Conservation (phyloP, 2,888 invertebrate genomes). For the Polyommatus iphigenia region DNA sequence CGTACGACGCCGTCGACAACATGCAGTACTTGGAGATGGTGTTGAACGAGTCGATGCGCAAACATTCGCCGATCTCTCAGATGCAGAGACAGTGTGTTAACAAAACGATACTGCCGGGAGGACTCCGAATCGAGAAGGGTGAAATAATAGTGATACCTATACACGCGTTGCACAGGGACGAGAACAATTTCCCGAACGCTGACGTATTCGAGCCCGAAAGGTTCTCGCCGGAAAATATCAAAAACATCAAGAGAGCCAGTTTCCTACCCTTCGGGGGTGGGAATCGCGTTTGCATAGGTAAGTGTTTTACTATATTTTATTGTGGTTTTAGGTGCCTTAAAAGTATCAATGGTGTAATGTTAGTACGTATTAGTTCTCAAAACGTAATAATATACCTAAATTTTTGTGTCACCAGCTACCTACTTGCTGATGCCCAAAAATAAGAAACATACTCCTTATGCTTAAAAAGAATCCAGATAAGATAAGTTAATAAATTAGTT, state of each 20-base stretch:
- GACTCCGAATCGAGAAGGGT: slow-evolving; percentile 48
- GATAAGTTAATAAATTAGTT: too few species aligned
- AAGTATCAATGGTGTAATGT: too few species aligned
- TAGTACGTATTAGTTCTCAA: too few species aligned
- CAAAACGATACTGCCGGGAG: slow-evolving; percentile 53
- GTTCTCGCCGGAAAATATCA: slow-evolving; percentile 44
- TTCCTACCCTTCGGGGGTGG: slow-evolving; percentile 76
- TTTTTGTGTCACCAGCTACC: too few species aligned
- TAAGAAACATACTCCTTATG: too few species aligned
- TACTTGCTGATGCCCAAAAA: too few species aligned
- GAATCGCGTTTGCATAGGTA: slow-evolving; percentile 73
- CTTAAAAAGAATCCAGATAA: too few species aligned
- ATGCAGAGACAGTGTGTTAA: slow-evolving; percentile 55
- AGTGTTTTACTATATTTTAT: slow-evolving; percentile 40
- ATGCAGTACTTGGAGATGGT: slow-evolving; percentile 60
- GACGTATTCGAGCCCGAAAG: slow-evolving; percentile 49
- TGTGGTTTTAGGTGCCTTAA: too few species aligned
- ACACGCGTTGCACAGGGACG: slow-evolving; percentile 51
- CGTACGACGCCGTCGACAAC: slow-evolving; percentile 53
- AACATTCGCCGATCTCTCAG: slow-evolving; percentile 62
- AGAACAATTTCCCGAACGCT: slow-evolving; percentile 53
- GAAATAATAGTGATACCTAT: slow-evolving; percentile 43
- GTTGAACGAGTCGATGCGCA: slow-evolving; percentile 64
- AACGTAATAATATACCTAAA: too few species aligned
- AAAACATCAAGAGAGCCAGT: slow-evolving; percentile 53